Evolutionary conservation across 2,888 invertebrate genomes (phyloP).

Genomic region (Lasioglossum zephyrum): DNA sequence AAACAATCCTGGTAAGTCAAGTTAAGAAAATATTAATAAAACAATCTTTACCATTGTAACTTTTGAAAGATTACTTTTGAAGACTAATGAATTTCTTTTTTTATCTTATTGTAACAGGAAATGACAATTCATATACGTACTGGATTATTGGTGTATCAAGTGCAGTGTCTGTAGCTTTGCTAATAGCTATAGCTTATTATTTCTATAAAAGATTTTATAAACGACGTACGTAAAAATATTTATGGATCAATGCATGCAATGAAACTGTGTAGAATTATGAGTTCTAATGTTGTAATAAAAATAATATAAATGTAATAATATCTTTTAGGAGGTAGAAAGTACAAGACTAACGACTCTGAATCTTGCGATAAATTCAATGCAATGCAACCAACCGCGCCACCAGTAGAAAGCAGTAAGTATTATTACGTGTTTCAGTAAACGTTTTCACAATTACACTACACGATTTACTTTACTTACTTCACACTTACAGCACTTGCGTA

Average conservation of each 20-base stretch:
- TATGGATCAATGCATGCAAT: background rate
- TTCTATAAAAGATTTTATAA: background rate
- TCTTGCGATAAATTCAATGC: constrained; percentile 60
- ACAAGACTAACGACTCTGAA: constrained; percentile 45
- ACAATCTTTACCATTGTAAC: background rate
- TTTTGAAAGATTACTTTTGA: background rate
- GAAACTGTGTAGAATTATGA: background rate
- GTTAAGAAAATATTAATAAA: background rate
- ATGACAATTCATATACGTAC: background rate
- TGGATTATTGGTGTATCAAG: constrained; percentile 30
- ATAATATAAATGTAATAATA: background rate
- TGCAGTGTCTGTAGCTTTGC: background rate
- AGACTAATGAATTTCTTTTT: background rate
- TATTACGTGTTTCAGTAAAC: background rate
- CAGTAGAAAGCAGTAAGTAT: constrained; percentile 75
- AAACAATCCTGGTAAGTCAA: constrained; percentile 34
- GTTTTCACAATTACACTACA: background rate
- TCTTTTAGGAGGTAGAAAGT: constrained; percentile 17
- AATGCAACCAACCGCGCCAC: constrained; percentile 75
- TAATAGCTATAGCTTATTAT: background rate
- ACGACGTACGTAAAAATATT: constrained; percentile 47
- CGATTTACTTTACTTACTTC: background rate
- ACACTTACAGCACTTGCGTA: background rate
- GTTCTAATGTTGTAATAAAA: background rate
- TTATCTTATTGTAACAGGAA: constrained; percentile 38